Percentiles rank a stretch among this genome's conserved stretches.
phyloP scores from a whole-genome alignment of 2,113 vertebrate genomes.

The Tragulus kanchil region DNA sequence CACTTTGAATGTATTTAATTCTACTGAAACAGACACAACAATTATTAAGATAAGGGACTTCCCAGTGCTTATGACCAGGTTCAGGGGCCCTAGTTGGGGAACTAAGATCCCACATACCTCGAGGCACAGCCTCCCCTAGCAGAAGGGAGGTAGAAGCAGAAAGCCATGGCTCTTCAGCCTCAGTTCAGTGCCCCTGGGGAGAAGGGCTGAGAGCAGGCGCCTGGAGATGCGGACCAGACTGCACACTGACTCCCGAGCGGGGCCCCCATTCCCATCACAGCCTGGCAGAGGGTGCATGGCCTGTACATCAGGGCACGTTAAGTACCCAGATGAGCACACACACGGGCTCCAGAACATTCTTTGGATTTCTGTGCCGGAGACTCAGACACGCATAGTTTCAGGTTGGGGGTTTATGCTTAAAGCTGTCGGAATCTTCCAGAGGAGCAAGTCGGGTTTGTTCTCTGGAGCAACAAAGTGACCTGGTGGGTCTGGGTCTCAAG shows the following conservation, averaged over 20 bases:
- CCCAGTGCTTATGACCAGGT: neutral
- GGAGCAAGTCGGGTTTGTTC: neutral
- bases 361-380: neutral
- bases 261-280: neutral
- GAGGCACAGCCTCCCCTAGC: neutral
- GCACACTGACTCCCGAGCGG: neutral
- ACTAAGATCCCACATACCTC: neutral
- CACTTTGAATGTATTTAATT: neutral
- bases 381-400: neutral
- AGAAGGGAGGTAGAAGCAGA: neutral
- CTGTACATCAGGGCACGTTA: neutral
- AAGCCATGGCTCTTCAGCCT: neutral
- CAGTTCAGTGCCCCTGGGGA: neutral
- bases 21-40: neutral
- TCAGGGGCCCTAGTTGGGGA: neutral
- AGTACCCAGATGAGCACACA: neutral
- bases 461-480: neutral
- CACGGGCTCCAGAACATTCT: neutral
- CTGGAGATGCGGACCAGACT: neutral
- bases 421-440: too few species aligned
- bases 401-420: neutral
- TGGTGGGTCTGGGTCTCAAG: neutral
- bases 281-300: neutral
- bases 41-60: neutral
- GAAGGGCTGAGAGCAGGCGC: neutral